Evolutionary conservation across 2,888 invertebrate species (phyloP), one percentile per base, ranked within the genome.

Genomic region (Acrocera orbiculus): DNA sequence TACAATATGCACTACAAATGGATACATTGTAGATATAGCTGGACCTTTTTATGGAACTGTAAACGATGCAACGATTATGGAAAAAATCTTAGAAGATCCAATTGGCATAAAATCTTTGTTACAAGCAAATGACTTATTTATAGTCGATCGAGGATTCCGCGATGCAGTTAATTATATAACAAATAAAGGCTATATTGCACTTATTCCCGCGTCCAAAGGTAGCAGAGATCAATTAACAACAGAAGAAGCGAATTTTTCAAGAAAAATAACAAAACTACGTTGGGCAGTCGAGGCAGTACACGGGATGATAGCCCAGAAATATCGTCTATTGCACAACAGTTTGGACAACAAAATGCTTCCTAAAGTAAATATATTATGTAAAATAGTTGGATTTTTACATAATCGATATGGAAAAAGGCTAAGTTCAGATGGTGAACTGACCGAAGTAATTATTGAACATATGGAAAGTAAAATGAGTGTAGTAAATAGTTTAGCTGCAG

Each of bases 191-290:
- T 27, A 27, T 27, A 13, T 4, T 31, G 11, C 23, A 5, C 31
- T n/a, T 5, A 31, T 31, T 20, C 31, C 31, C 19, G 10, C 23
- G 4, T 20, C 23, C 5, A 31, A 22, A 22, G 17, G 9, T 6
- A 31, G 23, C 11, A 13, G 23, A 23, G 22, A 9, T 20, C 31
- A 31, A 23, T 11, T 31, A 4, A 31, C 8, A n/a, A 31, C 31
- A 10, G 23, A 10, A 8, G 31, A 31, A 14, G 31, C 31, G n/a
- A 31, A 16, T 24, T 13, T 16, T 7, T 31, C 31, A 15, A 22
- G 23, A 31, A 7, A 7, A 14, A 14, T 27, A 14, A 27, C 27
- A 13, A 27, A 15, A 10, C 10, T 5, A 6, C 4, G 27, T 5
- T 27, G 27, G 27, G 27, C 16, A 5, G 14, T 15, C 10, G 27